Percentiles rank a stretch among this genome's conserved stretches.
Evolutionary conservation across 2,888 invertebrate species (phyloP).

Genomic region (Crossocerus cetratus): DNA sequence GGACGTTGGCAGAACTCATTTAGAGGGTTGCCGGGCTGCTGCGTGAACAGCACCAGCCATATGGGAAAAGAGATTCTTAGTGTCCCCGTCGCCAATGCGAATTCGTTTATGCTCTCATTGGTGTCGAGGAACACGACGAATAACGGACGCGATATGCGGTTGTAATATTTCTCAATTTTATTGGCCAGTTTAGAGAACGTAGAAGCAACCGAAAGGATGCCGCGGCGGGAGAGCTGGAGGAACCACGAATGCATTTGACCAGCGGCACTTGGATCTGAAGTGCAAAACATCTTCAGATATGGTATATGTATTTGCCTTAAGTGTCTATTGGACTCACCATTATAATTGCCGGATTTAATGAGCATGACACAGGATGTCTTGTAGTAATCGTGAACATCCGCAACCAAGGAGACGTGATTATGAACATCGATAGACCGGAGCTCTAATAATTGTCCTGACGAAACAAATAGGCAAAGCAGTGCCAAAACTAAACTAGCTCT

Average conservation of each 20-base stretch:
- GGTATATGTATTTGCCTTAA: too few relatives aligned
- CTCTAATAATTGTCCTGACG: too few relatives aligned
- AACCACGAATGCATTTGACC: constrained; percentile 38
- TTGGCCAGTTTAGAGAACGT: constrained; percentile 42
- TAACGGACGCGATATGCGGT: constrained; percentile 51
- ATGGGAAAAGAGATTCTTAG: constrained; percentile 53
- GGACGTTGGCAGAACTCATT: constrained; percentile 48
- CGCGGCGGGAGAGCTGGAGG: constrained; percentile 50
- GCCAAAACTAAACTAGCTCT: too few relatives aligned
- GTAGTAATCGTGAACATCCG: constrained; percentile 53
- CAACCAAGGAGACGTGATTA: too few relatives aligned
- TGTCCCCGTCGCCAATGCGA: constrained; percentile 41
- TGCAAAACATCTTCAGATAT: too few relatives aligned
- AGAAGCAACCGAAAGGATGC: constrained; percentile 40
- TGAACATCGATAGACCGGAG: too few relatives aligned
- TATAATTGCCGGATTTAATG: constrained; percentile 28
- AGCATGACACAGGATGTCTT: constrained; percentile 55
- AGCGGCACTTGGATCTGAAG: too few relatives aligned
- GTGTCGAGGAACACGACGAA: constrained; percentile 57
- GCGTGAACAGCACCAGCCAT: constrained; percentile 65
- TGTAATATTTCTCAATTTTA: constrained; percentile 26
- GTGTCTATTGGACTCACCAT: too few relatives aligned
- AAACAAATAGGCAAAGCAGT: too few relatives aligned
- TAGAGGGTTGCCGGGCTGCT: constrained; percentile 29
- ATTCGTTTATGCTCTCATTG: constrained; percentile 41